Base-by-base conservation (phyloP, 2,113 vertebrate species). In the Rhea americana region DNA sequence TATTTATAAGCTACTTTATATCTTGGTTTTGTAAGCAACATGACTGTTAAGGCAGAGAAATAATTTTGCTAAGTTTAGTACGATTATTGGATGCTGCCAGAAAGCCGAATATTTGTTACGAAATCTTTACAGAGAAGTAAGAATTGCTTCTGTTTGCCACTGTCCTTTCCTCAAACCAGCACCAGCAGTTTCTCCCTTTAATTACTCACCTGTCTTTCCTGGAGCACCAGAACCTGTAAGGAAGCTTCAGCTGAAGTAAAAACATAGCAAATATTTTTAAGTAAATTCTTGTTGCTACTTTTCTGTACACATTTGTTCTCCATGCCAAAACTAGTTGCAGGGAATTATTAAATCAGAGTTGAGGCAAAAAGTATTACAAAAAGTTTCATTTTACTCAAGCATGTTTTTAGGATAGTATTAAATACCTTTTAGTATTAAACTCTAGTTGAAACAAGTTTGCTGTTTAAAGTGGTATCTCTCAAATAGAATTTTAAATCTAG, bases 21-120 rank as follows among this genome's bases (percentile, higher is more conserved):
- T 92, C 63, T 11, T 48, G 12, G 12, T 41, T 82, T 72, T 61
- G 72, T 43, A 86, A 85, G 30, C 39, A 72, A 9, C 16, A 8
- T 30, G 47, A 37, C 39, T 56, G 22, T 82, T 62, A n/a, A 68
- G 45, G 30, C 20, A 66, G 39, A 61, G 79, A 90, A 62, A 8
- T 2, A 0, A 5, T 50, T 30, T 30, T 53, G 16, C 21, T 32
- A 90, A 85, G 87, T 63, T 26, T 0, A 0, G 10, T 83, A 5
- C 5, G 68, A 70, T 50, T 80, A 50, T n/a, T 4, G 9, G 26
- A 32, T 65, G 35, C 78, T 80, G 58, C 53, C 22, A 39, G 37
- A 62, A n/a, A 87, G 48, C 41, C 47, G 45, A 70, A 21, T 9
- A 13, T 48, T 26, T 13, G 0, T 50, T 74, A 53, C 75, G 79